These are phyloP conservation scores for Aelia acuminata DNA, from an alignment of 2,888 invertebrate species.

Conservation along the genomic window DNA sequence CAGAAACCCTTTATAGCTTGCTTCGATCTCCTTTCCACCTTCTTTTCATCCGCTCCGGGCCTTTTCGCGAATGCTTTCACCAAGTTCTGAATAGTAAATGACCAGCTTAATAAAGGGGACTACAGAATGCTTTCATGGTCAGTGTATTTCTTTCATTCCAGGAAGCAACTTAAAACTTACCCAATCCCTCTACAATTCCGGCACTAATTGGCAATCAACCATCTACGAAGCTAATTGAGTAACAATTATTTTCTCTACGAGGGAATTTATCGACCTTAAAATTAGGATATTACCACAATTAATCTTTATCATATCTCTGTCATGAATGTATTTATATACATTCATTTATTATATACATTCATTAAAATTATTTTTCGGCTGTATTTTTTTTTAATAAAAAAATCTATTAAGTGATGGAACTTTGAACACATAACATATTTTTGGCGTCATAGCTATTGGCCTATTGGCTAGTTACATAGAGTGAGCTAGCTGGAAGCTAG, in stretches of 20 bases:
- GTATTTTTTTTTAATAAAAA: too few relatives aligned
- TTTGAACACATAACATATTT: too few relatives aligned
- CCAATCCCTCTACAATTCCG: background rate
- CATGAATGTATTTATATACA: background rate
- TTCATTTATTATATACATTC: too few relatives aligned
- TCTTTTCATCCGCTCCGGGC: background rate
- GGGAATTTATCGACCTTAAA: too few relatives aligned
- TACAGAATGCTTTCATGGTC: constrained; percentile 26
- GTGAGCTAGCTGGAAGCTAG: too few relatives aligned
- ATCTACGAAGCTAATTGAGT: too few relatives aligned
- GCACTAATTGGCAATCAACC: background rate
- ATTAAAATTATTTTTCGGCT: too few relatives aligned
- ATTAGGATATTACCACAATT: background rate
- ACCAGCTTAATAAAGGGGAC: background rate
- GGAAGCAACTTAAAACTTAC: background rate
- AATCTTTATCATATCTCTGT: background rate
- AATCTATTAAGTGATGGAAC: too few relatives aligned
- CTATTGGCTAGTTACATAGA: too few relatives aligned
- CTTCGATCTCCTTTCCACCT: background rate
- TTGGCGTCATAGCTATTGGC: too few relatives aligned
- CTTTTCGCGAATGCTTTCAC: constrained; percentile 3
- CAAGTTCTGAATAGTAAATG: background rate
- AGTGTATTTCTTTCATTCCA: constrained; percentile 21
- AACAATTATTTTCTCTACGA: too few relatives aligned
- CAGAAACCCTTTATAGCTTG: background rate